phyloP scores from a whole-genome alignment of 2,797 vertebrate species.

The Trematomus bernacchii region DNA sequence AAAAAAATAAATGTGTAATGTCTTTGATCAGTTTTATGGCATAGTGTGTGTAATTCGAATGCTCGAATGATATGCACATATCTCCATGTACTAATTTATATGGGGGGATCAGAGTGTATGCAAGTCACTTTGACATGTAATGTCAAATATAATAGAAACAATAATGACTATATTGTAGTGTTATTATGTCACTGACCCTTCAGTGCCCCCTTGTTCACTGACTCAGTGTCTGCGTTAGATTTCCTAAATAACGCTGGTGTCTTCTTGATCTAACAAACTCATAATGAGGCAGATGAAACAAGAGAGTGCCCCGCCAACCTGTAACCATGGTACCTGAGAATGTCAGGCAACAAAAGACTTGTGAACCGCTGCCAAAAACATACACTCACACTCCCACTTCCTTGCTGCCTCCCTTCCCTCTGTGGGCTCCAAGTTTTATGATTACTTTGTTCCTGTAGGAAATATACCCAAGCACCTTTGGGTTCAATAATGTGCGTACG shows the following conservation, averaged over 20 bases:
- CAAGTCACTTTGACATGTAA: no score
- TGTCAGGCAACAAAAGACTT: constrained; percentile 83
- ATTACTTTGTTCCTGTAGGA: constrained; percentile 53
- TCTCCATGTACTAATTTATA: no score
- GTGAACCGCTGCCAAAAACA: constrained; percentile 56
- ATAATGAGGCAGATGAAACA: constrained; percentile 59
- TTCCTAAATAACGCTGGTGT: neutral
- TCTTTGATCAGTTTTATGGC: no score
- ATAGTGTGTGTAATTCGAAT: no score
- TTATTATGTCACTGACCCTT: constrained; percentile 1
- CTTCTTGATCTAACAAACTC: constrained; percentile 35
- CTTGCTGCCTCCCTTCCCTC: constrained; percentile 58
- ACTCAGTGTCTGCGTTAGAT: constrained; percentile 1
- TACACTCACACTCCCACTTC: constrained; percentile 53
- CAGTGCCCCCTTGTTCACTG: neutral
- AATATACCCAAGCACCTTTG: constrained; percentile 47
- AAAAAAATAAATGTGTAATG: no score
- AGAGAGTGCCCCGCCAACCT: constrained; percentile 62
- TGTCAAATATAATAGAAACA: no score
- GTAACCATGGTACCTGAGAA: constrained; percentile 84
- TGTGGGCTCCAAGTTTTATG: constrained; percentile 48
- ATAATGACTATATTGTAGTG: neutral
- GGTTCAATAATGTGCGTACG: neutral
- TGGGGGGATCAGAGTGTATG: no score
- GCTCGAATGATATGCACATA: no score